Conservation (phyloP, 2,113 vertebrate species). For the Callithrix jacchus region DNA sequence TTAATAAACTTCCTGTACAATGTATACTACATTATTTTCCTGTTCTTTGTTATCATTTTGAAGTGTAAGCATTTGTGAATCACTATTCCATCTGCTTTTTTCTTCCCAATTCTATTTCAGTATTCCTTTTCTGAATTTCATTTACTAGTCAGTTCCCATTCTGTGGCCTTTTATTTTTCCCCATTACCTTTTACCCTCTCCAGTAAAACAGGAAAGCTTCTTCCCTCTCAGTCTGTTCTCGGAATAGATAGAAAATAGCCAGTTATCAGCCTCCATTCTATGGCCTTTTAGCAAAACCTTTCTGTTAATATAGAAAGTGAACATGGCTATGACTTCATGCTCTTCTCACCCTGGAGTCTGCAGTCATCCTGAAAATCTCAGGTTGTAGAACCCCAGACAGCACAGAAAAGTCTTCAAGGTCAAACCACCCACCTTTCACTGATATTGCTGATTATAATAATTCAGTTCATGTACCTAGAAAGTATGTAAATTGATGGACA, state of each 20-base stretch:
- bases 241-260: background rate
- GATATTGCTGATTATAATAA: accelerated
- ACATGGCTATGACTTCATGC: background rate
- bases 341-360: background rate
- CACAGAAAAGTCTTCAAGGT: background rate
- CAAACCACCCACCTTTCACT: background rate
- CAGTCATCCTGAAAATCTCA: background rate
- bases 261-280: background rate
- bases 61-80: constrained; percentile 41
- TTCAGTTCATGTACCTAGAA: background rate
- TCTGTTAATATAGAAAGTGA: background rate
- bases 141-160: background rate
- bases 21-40: background rate
- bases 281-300: background rate
- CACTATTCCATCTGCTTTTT: background rate
- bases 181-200: background rate
- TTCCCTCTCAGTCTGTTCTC: constrained; percentile 11
- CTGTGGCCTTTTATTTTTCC: background rate
- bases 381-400: background rate
- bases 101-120: background rate
- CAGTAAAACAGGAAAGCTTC: background rate
- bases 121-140: constrained; percentile 21
- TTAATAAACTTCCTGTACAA: background rate
- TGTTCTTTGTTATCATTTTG: constrained; percentile 48
- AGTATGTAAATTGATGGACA: too few relatives aligned